phyloP scores from a whole-genome alignment of 2,888 invertebrate genomes.

The Dicranocentrus wangi region DNA sequence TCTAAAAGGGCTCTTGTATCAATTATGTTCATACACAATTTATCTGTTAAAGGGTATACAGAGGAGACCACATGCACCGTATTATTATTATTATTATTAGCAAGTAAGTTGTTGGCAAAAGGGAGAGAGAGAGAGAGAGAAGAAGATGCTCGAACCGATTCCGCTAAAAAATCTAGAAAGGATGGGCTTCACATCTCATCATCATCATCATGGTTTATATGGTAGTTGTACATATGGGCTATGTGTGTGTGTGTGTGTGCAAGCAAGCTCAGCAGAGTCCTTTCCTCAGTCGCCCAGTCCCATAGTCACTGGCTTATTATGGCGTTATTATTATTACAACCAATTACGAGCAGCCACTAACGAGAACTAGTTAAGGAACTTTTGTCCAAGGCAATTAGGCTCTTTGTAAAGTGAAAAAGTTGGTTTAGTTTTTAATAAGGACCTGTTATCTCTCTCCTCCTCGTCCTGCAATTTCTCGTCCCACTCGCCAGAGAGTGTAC shows the following conservation, averaged over 20 bases:
- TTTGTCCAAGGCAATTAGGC: slow-evolving; percentile 65
- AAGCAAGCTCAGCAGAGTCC: no score
- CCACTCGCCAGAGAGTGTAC: no score
- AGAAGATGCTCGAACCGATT: background rate
- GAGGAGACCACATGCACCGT: no score
- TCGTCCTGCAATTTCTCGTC: no score
- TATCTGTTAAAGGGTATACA: no score
- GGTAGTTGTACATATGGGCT: no score
- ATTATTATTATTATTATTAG: background rate
- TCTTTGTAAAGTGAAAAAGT: slow-evolving; percentile 61
- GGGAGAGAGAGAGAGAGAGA: background rate
- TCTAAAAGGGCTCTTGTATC: no score
- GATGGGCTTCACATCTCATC: no score
- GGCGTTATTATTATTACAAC: slow-evolving; percentile 47
- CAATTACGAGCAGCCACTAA: slow-evolving; percentile 50
- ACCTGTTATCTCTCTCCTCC: slow-evolving; percentile 9
- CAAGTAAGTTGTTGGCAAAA: slow-evolving; percentile 19
- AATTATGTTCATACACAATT: no score
- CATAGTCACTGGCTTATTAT: slow-evolving; percentile 42
- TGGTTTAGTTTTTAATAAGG: slow-evolving; percentile 55
- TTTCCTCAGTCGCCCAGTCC: background rate
- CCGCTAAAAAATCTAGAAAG: no score
- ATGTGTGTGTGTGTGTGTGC: no score
- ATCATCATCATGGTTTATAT: no score
- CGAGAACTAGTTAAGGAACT: slow-evolving; percentile 59